These are phyloP conservation scores for Thamnophis elegans DNA, from an alignment of 2,797 vertebrate species.

Conservation along the genomic window DNA sequence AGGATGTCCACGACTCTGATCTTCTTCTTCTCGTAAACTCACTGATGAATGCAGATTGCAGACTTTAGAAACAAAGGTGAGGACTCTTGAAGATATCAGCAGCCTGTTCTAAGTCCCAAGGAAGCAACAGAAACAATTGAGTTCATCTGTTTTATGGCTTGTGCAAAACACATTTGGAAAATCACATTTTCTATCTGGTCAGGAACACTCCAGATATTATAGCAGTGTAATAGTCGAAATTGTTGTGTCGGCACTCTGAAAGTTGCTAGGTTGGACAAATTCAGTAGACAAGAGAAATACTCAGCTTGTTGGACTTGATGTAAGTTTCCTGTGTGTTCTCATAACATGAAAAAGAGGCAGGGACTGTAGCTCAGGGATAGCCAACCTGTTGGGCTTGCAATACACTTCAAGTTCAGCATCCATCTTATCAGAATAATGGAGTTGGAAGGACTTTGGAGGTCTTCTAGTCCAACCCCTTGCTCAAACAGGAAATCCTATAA, in stretches of 20 bases:
- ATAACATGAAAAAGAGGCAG: background rate
- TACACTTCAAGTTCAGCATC: background rate
- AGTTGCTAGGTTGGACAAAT: background rate
- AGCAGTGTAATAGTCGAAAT: background rate
- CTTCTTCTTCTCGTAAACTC: too few relatives aligned
- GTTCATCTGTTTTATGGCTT: background rate
- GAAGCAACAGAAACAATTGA: background rate
- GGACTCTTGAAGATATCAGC: background rate
- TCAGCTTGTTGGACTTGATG: background rate
- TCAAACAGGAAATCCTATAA: too few relatives aligned
- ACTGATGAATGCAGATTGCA: too few relatives aligned
- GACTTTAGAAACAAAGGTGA: too few relatives aligned
- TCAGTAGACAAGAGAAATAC: background rate
- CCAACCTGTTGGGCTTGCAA: background rate
- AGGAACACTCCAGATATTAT: background rate
- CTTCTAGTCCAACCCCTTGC: background rate
- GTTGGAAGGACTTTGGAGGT: background rate
- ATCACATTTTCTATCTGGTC: background rate
- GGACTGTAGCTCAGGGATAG: background rate
- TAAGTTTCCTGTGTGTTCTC: background rate
- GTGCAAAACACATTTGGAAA: background rate
- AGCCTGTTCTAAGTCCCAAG: constrained; percentile 21
- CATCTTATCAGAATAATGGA: background rate
- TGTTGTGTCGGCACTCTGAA: background rate
- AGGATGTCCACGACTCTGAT: too few relatives aligned